Conservation (phyloP, 2,888 invertebrate genomes). For the Coelogynopora nodosa region DNA sequence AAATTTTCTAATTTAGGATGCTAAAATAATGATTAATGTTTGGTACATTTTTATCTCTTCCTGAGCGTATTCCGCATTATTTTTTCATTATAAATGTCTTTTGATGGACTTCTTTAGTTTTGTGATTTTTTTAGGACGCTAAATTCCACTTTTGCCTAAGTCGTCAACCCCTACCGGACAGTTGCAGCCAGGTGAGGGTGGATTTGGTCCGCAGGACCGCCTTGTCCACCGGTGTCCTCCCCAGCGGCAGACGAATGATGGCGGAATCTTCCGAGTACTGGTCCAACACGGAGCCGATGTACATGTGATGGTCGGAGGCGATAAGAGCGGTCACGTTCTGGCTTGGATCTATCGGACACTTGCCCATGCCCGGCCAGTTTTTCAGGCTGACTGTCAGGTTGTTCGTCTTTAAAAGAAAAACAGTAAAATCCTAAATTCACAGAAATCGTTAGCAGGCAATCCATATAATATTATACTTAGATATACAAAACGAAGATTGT, state of each 20-base stretch:
- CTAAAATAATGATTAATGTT: no score
- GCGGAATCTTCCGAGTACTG: neutral
- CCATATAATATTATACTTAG: no score
- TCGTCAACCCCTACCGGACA: neutral
- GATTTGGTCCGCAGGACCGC: neutral
- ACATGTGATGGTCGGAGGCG: slow-evolving; percentile 1
- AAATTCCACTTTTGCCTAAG: no score
- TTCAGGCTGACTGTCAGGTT: neutral
- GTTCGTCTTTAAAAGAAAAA: neutral
- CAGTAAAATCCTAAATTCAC: no score
- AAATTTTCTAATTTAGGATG: no score
- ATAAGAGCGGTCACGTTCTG: neutral
- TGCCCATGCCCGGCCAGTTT: neutral
- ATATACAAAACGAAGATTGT: no score
- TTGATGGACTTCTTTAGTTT: no score
- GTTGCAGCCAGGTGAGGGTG: neutral
- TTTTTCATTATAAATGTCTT: no score
- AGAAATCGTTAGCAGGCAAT: no score
- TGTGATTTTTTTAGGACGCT: no score
- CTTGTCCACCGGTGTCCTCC: neutral
- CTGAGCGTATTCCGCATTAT: no score
- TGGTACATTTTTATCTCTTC: no score
- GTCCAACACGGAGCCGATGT: neutral
- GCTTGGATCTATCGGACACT: neutral
- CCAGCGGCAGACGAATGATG: neutral